phyloP scores from a whole-genome alignment of 2,797 vertebrate species.

The Loriculus beryllinus region DNA sequence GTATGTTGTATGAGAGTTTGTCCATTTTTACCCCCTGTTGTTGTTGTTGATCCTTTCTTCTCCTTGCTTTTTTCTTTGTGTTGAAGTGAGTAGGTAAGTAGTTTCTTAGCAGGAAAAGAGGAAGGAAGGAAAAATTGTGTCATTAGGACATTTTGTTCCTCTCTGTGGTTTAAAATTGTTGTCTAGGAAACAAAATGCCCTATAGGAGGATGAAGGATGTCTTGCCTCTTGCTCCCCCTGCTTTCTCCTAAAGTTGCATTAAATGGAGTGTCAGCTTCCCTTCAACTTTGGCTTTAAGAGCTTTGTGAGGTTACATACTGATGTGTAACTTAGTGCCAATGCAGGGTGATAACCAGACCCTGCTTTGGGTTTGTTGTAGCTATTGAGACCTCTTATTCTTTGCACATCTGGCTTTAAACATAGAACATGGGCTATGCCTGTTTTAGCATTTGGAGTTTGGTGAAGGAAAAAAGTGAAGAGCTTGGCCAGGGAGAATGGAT shows the following conservation, averaged over 20 bases:
- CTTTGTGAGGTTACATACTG: not conserved
- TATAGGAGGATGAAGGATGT: constrained; percentile 33
- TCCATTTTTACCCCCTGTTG: not conserved
- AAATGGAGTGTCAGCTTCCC: not conserved
- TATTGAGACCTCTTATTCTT: not conserved
- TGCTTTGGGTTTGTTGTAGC: not conserved
- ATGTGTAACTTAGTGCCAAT: not conserved
- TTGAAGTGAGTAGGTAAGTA: not conserved
- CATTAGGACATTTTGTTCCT: constrained; percentile 45
- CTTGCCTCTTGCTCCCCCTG: not conserved
- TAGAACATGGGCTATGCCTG: not conserved
- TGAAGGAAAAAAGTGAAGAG: not conserved
- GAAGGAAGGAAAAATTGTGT: not conserved
- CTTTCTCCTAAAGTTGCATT: not conserved
- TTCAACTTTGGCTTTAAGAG: not conserved
- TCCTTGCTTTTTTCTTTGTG: not conserved
- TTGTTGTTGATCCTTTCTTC: not conserved
- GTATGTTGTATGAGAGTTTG: not conserved
- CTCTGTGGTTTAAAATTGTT: constrained; percentile 42
- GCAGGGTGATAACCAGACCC: not conserved
- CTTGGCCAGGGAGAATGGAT: not conserved
- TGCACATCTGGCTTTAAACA: not conserved
- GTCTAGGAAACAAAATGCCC: constrained; percentile 69
- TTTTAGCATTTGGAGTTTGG: not conserved
- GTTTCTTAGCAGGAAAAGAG: not conserved